Conservation (phyloP, 2,113 vertebrate species). For the Pterocles gutturalis region DNA sequence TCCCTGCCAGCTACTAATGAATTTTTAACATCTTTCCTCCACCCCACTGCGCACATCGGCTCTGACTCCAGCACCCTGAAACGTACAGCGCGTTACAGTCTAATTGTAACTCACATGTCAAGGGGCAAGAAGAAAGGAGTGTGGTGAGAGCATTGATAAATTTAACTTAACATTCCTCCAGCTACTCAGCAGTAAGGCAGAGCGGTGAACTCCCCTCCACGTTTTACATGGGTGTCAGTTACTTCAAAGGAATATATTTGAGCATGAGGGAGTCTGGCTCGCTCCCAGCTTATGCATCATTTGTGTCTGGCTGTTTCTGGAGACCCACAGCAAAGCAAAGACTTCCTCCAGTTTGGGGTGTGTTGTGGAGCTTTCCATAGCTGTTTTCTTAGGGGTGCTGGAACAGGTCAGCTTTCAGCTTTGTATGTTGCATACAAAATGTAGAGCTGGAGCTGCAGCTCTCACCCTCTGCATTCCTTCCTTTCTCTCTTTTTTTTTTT, state of each 20-base stretch:
- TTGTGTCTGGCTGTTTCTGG: conserved; percentile 36
- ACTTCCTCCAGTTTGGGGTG: neutral
- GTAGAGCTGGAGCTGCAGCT: neutral
- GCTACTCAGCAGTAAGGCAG: conserved; percentile 12
- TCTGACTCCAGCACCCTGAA: conserved; percentile 8
- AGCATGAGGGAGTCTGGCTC: conserved; percentile 3
- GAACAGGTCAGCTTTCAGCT: neutral
- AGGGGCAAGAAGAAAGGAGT: conserved; percentile 59
- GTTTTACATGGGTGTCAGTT: conserved; percentile 31
- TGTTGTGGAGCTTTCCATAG: neutral
- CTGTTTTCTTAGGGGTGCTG: neutral
- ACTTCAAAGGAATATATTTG: conserved; percentile 49
- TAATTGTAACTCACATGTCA: conserved; percentile 57
- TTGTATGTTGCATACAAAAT: neutral
- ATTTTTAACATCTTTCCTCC: conserved; percentile 57
- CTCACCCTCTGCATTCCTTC: neutral
- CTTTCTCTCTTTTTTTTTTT: neutral
- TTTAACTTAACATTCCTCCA: conserved; percentile 46
- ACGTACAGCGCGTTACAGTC: neutral
- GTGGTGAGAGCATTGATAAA: conserved; percentile 5
- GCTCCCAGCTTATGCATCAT: conserved; percentile 44
- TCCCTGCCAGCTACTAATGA: conserved; percentile 55
- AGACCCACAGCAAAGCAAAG: conserved; percentile 5
- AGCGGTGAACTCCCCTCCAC: neutral
- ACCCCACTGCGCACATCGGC: conserved; percentile 3